Evolutionary conservation across 2,797 vertebrate species (phyloP), one percentile per base, ranked within the genome.

Genomic region (Arrhamphus sclerolepis): DNA sequence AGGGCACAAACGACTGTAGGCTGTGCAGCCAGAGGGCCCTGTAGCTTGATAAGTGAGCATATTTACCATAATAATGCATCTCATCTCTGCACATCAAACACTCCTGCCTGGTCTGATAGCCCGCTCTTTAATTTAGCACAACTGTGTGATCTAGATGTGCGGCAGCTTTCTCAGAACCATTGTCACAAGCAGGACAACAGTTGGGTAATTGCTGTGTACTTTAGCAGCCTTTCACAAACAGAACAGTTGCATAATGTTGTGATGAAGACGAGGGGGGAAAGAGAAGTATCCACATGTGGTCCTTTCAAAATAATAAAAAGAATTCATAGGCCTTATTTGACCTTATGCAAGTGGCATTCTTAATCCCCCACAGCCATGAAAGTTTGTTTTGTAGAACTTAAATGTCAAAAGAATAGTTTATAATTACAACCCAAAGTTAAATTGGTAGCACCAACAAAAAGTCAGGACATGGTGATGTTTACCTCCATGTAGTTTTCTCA

Each of bases 61-160:
- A 81, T 88, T 89, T 89, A 83, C 81, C 82, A 88, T 90, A 83
- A 86, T 78, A 83, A 81, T 87, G 74, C 74, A 85, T 86, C 81
- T 84, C 78, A 87, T 87, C 82, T 86, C 64, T 68, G 75, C 85
- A 89, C 87, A 87, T 89, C 78, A 90, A 86, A 87, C 80, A 89
- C 75, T 76, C 78, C 77, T 80, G 78, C 60, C 75, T 67, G 69
- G 63, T 82, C 82, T 87, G 87, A 90, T 89, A 87, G 86, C 84
- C 70, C 66, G 39, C 76, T 71, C 80, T 83, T 84, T 89, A 80
- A 84, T 89, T 89, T 84, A 62, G 65, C 79, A 55, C 41, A 69
- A 79, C 70, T 88, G 84, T 89, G 89, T 87, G 85, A 90, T 88
- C 80, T 81, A 53, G 76, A 84, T 74, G 57, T 77, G 68, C 66